Percentiles rank a stretch among this genome's conserved stretches.
Conservation (phyloP, 37 sponge, comb jelly and placozoan species). For the Haliclona indistincta region DNA sequence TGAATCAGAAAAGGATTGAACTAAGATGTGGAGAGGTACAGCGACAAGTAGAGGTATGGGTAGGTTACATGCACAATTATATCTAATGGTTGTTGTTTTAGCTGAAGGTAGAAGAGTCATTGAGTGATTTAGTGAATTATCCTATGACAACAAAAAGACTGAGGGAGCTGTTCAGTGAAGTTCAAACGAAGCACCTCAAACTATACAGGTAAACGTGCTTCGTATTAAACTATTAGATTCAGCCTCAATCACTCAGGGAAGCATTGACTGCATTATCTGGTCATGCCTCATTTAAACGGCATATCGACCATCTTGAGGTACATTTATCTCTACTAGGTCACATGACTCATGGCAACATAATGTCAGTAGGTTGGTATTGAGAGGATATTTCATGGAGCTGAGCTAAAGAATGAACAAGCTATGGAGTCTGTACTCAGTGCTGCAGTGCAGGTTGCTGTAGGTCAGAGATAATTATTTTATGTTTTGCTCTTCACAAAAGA, state of each 20-base stretch:
- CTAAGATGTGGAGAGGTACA: slow-evolving; percentile 77
- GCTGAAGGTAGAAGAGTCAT: slow-evolving; percentile 2
- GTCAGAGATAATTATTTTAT: slow-evolving; percentile 19
- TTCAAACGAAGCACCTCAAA: not conserved
- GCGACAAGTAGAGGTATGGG: slow-evolving; percentile 61
- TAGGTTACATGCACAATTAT: not conserved
- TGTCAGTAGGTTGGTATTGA: slow-evolving; percentile 54
- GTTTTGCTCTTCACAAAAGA: not conserved
- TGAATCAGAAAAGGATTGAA: slow-evolving; percentile 75
- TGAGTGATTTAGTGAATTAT: not conserved
- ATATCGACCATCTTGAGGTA: not conserved
- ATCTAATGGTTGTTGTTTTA: too few species aligned
- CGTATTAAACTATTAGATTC: not conserved
- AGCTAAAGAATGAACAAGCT: slow-evolving; percentile 66
- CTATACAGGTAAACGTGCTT: not conserved
- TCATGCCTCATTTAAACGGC: not conserved
- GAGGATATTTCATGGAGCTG: slow-evolving; percentile 47
- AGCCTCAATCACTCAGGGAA: not conserved
- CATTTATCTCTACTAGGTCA: not conserved
- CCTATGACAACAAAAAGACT: not conserved
- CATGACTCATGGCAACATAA: not conserved
- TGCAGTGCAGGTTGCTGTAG: slow-evolving; percentile 51
- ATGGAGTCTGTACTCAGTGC: slow-evolving; percentile 42
- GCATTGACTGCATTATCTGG: not conserved
- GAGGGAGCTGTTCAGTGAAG: not conserved